These are phyloP conservation scores for Trichomycterus rosablanca DNA, from an alignment of 2,113 vertebrate species.

Conservation along the genomic window DNA sequence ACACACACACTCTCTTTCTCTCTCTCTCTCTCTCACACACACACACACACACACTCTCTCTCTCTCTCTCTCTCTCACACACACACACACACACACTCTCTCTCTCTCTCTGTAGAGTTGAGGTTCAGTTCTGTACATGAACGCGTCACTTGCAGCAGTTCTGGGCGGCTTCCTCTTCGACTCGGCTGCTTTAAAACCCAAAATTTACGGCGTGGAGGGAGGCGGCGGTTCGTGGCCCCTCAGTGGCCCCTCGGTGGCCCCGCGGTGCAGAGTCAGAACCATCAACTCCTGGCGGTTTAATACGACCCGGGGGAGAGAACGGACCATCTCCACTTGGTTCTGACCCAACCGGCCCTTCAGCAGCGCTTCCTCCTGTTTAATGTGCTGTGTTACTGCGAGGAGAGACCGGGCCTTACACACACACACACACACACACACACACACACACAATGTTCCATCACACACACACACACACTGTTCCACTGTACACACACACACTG, in stretches of 20 bases:
- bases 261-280: conserved; percentile 22
- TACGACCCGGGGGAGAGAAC: conserved; percentile 41
- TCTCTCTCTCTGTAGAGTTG: conserved; percentile 28
- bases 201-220: conserved; percentile 50
- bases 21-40: no score
- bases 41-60: no score
- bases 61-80: no score
- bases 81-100: conserved; percentile 10
- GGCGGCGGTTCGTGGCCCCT: conserved; percentile 46
- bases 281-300: conserved; percentile 46
- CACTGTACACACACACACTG: no score
- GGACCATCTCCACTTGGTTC: conserved; percentile 45
- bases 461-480: no score
- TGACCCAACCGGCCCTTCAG: conserved; percentile 45
- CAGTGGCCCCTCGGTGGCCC: conserved; percentile 37
- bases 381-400: conserved; percentile 41
- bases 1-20: neutral
- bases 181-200: conserved; percentile 51
- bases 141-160: conserved; percentile 34
- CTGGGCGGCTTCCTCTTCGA: conserved; percentile 47
- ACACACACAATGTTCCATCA: no score
- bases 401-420: conserved; percentile 10
- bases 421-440: no score
- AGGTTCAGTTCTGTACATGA: conserved; percentile 53
- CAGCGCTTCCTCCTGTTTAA: conserved; percentile 39